These are phyloP conservation scores for Cecropterus lyciades DNA, from an alignment of 1,140 invertebrate genomes.

Conservation along the genomic window DNA sequence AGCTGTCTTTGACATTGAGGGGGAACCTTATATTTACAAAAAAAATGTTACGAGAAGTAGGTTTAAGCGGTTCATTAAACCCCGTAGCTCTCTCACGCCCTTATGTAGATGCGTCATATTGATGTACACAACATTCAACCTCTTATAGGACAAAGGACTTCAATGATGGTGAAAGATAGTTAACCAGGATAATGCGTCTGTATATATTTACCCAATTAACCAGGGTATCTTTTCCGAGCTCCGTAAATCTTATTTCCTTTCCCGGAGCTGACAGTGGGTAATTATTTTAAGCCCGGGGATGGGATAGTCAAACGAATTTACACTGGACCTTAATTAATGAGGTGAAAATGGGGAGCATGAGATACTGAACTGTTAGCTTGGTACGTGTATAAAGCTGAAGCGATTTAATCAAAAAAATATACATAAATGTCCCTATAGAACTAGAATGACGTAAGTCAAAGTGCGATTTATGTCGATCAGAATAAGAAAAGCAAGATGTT, in stretches of 20 bases:
- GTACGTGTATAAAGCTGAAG: background rate
- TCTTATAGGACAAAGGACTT: too few species aligned
- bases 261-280: slow-evolving; percentile 40
- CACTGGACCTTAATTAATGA: slow-evolving; percentile 51
- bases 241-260: slow-evolving; percentile 32
- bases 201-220: slow-evolving; percentile 28
- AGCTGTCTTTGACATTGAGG: too few species aligned
- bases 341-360: slow-evolving; percentile 37
- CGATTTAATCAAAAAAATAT: background rate
- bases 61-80: too few species aligned
- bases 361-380: background rate
- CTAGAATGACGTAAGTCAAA: too few species aligned
- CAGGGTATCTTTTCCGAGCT: slow-evolving; percentile 20
- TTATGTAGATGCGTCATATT: too few species aligned
- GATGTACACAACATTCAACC: too few species aligned
- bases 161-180: background rate
- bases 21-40: too few species aligned
- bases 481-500: too few species aligned
- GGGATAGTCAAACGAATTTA: slow-evolving; percentile 47
- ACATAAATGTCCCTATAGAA: too few species aligned
- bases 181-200: background rate
- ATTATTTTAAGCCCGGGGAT: slow-evolving; percentile 40
- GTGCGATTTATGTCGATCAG: too few species aligned
- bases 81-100: too few species aligned
- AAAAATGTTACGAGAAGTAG: too few species aligned